Evolutionary conservation across 1,140 invertebrate genomes (phyloP).

Genomic region (Diuraphis noxia): DNA sequence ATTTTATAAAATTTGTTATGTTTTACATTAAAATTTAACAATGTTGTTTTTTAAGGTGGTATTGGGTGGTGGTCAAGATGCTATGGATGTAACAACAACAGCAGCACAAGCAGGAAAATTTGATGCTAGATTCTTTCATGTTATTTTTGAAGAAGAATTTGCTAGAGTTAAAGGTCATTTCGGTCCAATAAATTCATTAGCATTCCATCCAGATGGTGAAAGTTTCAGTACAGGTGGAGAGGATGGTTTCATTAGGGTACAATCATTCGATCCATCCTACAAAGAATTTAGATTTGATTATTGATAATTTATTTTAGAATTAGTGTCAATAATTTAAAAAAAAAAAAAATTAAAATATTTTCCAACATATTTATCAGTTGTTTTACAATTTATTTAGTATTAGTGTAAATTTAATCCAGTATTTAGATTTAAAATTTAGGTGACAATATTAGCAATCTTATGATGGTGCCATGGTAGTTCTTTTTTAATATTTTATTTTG

Average conservation of each 20-base stretch:
- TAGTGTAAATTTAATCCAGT: no score
- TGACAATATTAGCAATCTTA: no score
- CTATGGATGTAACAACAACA: constrained; percentile 98
- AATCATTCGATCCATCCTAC: constrained; percentile 95
- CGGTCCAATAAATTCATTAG: constrained; percentile 97
- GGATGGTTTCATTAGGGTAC: constrained; percentile 96
- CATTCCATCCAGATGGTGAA: constrained; percentile 97
- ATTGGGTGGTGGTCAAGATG: constrained; percentile 96
- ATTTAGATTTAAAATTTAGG: no score
- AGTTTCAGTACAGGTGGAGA: constrained; percentile 97
- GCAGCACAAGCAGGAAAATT: constrained; percentile 95
- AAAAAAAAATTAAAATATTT: not conserved
- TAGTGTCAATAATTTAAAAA: constrained; percentile 17
- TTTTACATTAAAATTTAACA: not conserved
- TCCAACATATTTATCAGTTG: not conserved
- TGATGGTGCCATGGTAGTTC: no score
- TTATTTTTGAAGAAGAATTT: constrained; percentile 99
- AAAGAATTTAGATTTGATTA: constrained; percentile 97
- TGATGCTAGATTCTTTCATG: constrained; percentile 96
- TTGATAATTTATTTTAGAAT: constrained; percentile 59
- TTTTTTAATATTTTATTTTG: no score
- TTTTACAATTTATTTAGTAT: not conserved
- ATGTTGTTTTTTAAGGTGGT: constrained; percentile 68
- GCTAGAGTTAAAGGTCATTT: constrained; percentile 98
- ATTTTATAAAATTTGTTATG: constrained; percentile 26